Evolutionary conservation across 2,888 invertebrate genomes (phyloP).

Genomic region (Tenthredo livida): DNA sequence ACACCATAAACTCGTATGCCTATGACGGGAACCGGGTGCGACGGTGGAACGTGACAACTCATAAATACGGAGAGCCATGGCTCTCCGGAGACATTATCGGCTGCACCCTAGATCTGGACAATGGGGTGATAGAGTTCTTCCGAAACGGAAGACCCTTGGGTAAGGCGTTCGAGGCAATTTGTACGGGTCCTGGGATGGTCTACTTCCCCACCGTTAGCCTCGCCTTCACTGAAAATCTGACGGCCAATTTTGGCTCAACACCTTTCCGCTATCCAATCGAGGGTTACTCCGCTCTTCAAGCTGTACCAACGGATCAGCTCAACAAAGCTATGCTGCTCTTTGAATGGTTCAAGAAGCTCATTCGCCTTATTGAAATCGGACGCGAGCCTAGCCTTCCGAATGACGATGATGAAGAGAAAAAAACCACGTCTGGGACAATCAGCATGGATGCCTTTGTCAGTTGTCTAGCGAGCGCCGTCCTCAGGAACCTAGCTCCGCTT

Average conservation of each 20-base stretch:
- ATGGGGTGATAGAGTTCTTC: slow-evolving; percentile 84
- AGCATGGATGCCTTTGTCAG: slow-evolving; percentile 69
- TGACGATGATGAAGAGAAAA: slow-evolving; percentile 52
- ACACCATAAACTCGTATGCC: slow-evolving; percentile 88
- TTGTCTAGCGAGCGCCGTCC: slow-evolving; percentile 75
- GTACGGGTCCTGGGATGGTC: slow-evolving; percentile 86
- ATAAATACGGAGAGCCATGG: slow-evolving; percentile 89
- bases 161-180: slow-evolving; percentile 85
- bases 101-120: slow-evolving; percentile 86
- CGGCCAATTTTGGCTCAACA: slow-evolving; percentile 89
- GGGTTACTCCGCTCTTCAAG: slow-evolving; percentile 85
- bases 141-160: slow-evolving; percentile 90
- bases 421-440: slow-evolving; percentile 61
- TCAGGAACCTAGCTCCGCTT: slow-evolving; percentile 82
- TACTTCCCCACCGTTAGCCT: slow-evolving; percentile 91
- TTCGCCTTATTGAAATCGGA: slow-evolving; percentile 38
- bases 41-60: slow-evolving; percentile 87
- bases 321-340: slow-evolving; percentile 77
- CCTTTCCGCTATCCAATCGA: slow-evolving; percentile 85
- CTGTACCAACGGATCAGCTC: slow-evolving; percentile 66
- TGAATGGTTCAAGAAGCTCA: slow-evolving; percentile 76
- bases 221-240: slow-evolving; percentile 87
- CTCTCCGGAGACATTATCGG: slow-evolving; percentile 91
- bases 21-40: slow-evolving; percentile 87
- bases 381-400: slow-evolving; percentile 33